phyloP scores from a whole-genome alignment of 2,113 vertebrate genomes.

The Tychaedon coryphoeus region DNA sequence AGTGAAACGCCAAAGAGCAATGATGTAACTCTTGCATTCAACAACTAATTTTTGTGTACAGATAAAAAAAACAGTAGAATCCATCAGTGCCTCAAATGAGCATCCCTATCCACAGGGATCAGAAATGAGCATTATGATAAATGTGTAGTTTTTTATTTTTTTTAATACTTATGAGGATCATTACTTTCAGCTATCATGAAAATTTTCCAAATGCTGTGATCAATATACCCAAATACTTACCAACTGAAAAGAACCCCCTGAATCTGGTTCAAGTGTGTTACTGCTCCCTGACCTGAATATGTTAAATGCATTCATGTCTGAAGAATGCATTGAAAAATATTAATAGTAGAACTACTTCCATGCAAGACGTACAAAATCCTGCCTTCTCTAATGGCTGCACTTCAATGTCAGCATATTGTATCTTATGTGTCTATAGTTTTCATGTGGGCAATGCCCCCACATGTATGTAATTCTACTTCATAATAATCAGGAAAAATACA shows the following conservation, averaged over 20 bases:
- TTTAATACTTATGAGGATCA: neutral
- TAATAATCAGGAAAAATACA: neutral
- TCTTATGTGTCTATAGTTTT: neutral
- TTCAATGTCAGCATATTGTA: neutral
- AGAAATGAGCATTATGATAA: neutral
- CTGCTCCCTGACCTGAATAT: neutral
- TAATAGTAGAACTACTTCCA: neutral
- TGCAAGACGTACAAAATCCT: neutral
- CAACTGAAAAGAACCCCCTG: neutral
- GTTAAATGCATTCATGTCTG: neutral
- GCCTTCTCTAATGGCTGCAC: neutral
- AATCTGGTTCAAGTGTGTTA: neutral
- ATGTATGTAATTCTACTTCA: neutral
- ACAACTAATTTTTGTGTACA: neutral
- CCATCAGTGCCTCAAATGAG: neutral
- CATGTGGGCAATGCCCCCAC: neutral
- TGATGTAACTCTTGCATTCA: neutral
- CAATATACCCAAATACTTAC: neutral
- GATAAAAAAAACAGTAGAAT: neutral
- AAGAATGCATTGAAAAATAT: neutral
- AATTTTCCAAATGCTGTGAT: neutral
- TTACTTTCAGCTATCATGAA: neutral
- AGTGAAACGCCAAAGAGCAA: neutral
- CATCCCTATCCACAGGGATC: neutral
- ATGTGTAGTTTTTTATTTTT: fast-evolving